A percentile compares a stretch with the other conserved stretches of the same genome.
These are phyloP conservation scores for Bombus waltoni DNA, from an alignment of 1,140 invertebrate genomes.

Conservation along the genomic window DNA sequence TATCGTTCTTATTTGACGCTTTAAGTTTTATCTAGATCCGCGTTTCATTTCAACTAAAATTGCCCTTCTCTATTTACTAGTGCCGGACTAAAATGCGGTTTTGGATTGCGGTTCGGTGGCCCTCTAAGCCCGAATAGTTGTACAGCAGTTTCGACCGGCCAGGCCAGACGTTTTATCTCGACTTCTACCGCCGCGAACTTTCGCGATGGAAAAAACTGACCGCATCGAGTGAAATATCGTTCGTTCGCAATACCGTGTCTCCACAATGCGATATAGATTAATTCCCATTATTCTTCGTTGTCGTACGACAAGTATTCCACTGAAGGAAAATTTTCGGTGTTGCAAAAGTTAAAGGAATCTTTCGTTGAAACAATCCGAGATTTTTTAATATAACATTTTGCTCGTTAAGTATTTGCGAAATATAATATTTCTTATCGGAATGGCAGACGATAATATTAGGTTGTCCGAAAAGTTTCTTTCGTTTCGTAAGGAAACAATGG, in stretches of 20 bases:
- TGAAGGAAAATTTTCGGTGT: neutral
- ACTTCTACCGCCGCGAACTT: neutral
- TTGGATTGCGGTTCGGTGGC: neutral
- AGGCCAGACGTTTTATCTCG: neutral
- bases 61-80: neutral
- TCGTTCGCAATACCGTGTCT: neutral
- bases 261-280: neutral
- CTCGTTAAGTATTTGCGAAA: no score
- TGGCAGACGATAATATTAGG: no score
- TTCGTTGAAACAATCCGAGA: no score
- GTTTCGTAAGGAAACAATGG: no score
- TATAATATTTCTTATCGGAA: no score
- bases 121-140: slow-evolving; percentile 1
- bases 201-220: neutral
- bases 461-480: no score
- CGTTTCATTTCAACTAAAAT: slow-evolving; percentile 3
- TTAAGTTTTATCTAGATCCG: neutral
- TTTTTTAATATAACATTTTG: no score
- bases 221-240: neutral
- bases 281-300: neutral
- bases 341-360: no score
- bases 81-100: neutral
- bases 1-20: neutral
- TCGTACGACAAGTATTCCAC: accelerated
- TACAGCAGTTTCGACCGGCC: neutral